These are phyloP conservation scores for Drosophila bunnanda DNA, from an alignment of 2,888 invertebrate species.

Conservation along the genomic window DNA sequence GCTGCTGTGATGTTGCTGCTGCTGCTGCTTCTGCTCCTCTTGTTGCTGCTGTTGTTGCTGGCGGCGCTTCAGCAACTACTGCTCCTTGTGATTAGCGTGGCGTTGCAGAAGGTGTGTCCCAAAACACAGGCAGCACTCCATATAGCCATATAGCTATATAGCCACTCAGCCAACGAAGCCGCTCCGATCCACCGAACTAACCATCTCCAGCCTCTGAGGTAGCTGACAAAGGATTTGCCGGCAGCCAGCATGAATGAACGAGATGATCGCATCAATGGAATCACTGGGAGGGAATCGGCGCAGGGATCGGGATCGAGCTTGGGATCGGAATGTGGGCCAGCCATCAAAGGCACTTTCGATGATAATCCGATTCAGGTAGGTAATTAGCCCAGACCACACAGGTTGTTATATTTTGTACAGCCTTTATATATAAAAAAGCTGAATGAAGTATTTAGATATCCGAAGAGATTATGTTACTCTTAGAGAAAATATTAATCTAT, in stretches of 20 bases:
- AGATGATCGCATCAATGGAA: constrained; percentile 76
- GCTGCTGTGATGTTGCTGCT: constrained; percentile 23
- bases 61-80: constrained; percentile 58
- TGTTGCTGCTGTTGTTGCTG: constrained; percentile 27
- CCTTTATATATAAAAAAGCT: background rate
- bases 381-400: constrained; percentile 74
- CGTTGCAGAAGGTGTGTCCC: constrained; percentile 80
- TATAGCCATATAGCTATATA: constrained; percentile 13
- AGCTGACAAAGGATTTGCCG: constrained; percentile 52
- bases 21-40: constrained; percentile 26
- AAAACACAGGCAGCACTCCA: constrained; percentile 73
- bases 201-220: constrained; percentile 70
- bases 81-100: constrained; percentile 78
- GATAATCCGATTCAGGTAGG: constrained; percentile 49
- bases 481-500: background rate
- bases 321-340: constrained; percentile 71
- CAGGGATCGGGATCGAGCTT: background rate
- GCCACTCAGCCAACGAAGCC: constrained; percentile 13
- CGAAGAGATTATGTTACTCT: background rate
- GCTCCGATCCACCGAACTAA: constrained; percentile 28
- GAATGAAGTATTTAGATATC: background rate
- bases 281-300: constrained; percentile 55
- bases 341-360: constrained; percentile 70
- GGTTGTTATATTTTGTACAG: background rate
- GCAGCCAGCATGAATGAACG: constrained; percentile 64